Evolutionary conservation across 2,113 vertebrate species (phyloP), one percentile per base, ranked within the genome.

Genomic region (Echinops telfairi): DNA sequence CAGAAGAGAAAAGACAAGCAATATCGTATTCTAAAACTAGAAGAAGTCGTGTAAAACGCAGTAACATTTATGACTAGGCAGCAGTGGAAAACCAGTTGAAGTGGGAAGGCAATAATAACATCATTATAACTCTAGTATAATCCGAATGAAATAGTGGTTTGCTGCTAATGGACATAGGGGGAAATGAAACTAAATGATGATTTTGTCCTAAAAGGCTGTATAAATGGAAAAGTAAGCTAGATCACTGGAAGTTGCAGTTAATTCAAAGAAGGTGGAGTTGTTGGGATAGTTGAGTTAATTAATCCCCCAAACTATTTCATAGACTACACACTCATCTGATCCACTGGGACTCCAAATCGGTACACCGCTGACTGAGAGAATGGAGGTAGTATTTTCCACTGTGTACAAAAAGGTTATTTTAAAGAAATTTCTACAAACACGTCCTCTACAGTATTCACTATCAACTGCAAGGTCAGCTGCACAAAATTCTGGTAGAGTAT

Each of bases 1-100:
- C 66, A 86, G 70, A 88, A 88, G n/a, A 95, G 29, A 78, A 85
- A 91, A 82, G 43, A 31, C 2, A 66, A 88, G 27, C 6, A 60
- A 25, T 58, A 81, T 57, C 25, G 89, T 60, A 87, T 57, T 76
- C 77, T 89, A 89, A 38, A 88, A 58, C 36, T 60, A 79, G 14
- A 89, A 68, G 43, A 94, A 94, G 14, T 62, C 78, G 87, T 11
- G 0, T 8, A 64, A 43, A 94, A 80, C 10, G 60, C 1, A 71
- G 27, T 53, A 75, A 79, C 19, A 87, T 43, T 83, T 64, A 70
- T 77, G 22, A 86, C 25, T 64, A 82, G 38, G 27, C 66, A 87
- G 88, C 95, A 75, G 22, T 79, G 2, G 40, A 86, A 94, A 92
- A 68, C 1, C 58, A 75, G 68, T 36, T 58, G 31, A 81, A 86